Percentiles rank a stretch among this genome's conserved stretches.
Evolutionary conservation across 2,888 invertebrate species (phyloP).

Genomic region (Aspidiotus destructor): DNA sequence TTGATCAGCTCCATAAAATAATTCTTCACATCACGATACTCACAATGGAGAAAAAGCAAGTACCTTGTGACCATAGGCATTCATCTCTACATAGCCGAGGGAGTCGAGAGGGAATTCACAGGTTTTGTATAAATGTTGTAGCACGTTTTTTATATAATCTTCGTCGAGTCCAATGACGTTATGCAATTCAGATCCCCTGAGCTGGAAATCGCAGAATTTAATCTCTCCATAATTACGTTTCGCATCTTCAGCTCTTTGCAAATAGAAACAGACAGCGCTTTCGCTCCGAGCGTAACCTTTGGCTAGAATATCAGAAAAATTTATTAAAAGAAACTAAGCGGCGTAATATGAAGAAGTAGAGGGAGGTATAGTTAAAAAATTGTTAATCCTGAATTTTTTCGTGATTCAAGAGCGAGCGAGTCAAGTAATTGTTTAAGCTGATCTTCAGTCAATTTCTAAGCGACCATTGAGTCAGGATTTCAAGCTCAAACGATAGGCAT

Average conservation of each 20-base stretch:
- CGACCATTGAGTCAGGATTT: too few relatives aligned
- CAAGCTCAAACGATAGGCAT: too few relatives aligned
- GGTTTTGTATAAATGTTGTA: constrained; percentile 6
- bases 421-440: too few relatives aligned
- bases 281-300: constrained; percentile 46
- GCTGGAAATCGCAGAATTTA: not conserved
- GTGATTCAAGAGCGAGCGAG: too few relatives aligned
- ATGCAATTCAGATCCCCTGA: not conserved
- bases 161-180: not conserved
- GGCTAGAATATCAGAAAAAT: constrained; percentile 38
- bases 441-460: too few relatives aligned
- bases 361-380: too few relatives aligned
- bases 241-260: constrained; percentile 43
- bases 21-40: too few relatives aligned
- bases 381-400: too few relatives aligned
- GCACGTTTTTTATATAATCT: constrained; percentile 13
- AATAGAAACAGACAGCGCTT: constrained; percentile 42
- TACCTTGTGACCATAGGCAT: constrained; percentile 30
- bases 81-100: constrained; percentile 35
- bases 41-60: not conserved
- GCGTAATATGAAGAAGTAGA: not conserved
- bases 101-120: too few relatives aligned
- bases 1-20: too few relatives aligned
- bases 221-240: constrained; percentile 44
- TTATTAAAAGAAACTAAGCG: not conserved